Evolutionary conservation across 2,888 invertebrate species (phyloP), one percentile per base, ranked within the genome.

Genomic region (Euzetes globulus): DNA sequence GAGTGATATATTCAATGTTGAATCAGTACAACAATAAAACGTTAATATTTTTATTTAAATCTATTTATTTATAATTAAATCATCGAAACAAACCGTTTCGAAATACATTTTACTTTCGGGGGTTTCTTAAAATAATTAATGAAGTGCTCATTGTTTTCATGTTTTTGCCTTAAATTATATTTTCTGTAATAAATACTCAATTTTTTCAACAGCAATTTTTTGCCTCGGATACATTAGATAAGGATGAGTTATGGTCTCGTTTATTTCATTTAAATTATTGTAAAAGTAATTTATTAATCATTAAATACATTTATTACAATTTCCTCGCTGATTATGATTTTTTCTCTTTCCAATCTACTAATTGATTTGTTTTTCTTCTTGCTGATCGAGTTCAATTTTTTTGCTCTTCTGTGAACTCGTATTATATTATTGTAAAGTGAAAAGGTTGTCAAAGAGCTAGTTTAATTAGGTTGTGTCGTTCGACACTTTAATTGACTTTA

Each of bases 251-350:
- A 5, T 60, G 25, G 29, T 33, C 29, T 58, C 58, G 27, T 58
- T 22, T 27, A 60, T 33, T 25, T 25, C 33, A 60, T 60, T 60
- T 60, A 27, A 60, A 60, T 60, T 60, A 60, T 60, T 60, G 29
- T 60, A 60, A 60, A 60, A 60, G 29, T 33, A 33, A 60, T 60
- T 60, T 60, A 60, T 60, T 60, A 27, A 60, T 60, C 33, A 33
- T 60, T 60, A 33, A 60, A 60, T n/a, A 60, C 17, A 60, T 60
- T 60, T 60, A 60, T 60, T 60, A 29, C n/a, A 9, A 60, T 60
- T 60, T 55, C 9, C 7, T 25, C 55, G 9, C 17, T 60, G 29
- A 60, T 60, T 60, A 17, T 33, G 19, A 22, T 55, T 55, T 22
- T 55, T n/a, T n/a, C n/a, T n/a, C n/a, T n/a, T n/a, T n/a, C n/a